These are phyloP conservation scores for Tanaodytes sp. DNA, from an alignment of 2,888 invertebrate species.

Conservation along the genomic window DNA sequence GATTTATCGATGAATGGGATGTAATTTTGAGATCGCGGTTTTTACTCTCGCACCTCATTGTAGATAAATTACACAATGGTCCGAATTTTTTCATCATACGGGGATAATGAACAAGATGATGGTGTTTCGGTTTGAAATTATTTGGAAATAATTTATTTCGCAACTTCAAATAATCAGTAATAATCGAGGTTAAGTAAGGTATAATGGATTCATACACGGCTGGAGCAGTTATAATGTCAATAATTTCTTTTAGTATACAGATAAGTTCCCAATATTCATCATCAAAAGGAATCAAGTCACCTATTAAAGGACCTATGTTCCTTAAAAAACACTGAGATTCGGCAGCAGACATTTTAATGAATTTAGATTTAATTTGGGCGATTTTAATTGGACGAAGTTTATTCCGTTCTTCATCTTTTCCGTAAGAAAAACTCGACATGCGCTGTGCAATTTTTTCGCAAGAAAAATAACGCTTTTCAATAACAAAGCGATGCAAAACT, in stretches of 20 bases:
- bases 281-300: slow-evolving; percentile 32
- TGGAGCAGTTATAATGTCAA: slow-evolving; percentile 31
- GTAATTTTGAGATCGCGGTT: slow-evolving; percentile 34
- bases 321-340: slow-evolving; percentile 37
- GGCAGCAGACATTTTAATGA: slow-evolving; percentile 43
- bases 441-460: slow-evolving; percentile 16
- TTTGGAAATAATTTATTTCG: background rate
- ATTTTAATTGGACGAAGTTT: slow-evolving; percentile 18
- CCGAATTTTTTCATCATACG: background rate
- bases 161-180: background rate
- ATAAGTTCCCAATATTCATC: slow-evolving; percentile 42
- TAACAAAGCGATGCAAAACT: background rate
- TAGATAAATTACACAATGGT: slow-evolving; percentile 11
- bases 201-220: background rate
- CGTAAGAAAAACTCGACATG: slow-evolving; percentile 19
- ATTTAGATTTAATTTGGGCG: slow-evolving; percentile 5
- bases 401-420: slow-evolving; percentile 30
- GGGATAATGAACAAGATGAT: background rate
- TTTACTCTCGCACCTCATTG: slow-evolving; percentile 42
- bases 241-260: slow-evolving; percentile 38
- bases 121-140: background rate
- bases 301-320: slow-evolving; percentile 39
- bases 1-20: slow-evolving; percentile 31
- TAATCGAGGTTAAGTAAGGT: background rate
- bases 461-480: background rate